A percentile compares a stretch with the other conserved stretches of the same genome.
Evolutionary conservation across 2,888 invertebrate genomes (phyloP).

Genomic region (Temnothorax rugatulus): DNA sequence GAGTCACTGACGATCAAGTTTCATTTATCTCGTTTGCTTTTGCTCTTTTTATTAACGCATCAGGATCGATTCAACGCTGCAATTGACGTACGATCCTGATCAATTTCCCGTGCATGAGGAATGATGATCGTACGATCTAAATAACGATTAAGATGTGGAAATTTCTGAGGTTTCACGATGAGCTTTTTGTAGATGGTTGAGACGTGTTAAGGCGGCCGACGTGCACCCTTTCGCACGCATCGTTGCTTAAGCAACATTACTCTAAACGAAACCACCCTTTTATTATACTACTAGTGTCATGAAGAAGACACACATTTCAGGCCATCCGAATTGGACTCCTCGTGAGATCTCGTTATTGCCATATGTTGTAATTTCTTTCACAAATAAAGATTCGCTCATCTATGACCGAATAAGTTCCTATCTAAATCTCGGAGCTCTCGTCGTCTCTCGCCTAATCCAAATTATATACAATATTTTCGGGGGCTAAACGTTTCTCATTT

Average conservation of each 20-base stretch:
- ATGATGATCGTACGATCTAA: slow-evolving; percentile 44
- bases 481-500: slow-evolving; percentile 29
- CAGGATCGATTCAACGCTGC: slow-evolving; percentile 55
- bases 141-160: slow-evolving; percentile 17
- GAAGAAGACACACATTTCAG: neutral
- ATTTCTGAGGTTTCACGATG: neutral
- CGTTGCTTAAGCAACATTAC: neutral
- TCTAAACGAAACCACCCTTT: neutral
- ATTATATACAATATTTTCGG: slow-evolving; percentile 40
- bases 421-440: slow-evolving; percentile 47
- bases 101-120: slow-evolving; percentile 52
- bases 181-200: neutral
- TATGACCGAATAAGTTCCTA: slow-evolving; percentile 49
- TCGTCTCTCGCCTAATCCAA: slow-evolving; percentile 52
- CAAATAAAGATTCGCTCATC: slow-evolving; percentile 12
- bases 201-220: neutral
- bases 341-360: slow-evolving; percentile 5
- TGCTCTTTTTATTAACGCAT: neutral
- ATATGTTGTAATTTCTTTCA: slow-evolving; percentile 10
- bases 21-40: slow-evolving; percentile 17
- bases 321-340: neutral
- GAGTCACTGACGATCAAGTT: slow-evolving; percentile 55
- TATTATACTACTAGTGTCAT: slow-evolving; percentile 8
- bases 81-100: slow-evolving; percentile 15
- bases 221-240: neutral